phyloP scores from a whole-genome alignment of 1,140 invertebrate species.

The Pomacea maculata region DNA sequence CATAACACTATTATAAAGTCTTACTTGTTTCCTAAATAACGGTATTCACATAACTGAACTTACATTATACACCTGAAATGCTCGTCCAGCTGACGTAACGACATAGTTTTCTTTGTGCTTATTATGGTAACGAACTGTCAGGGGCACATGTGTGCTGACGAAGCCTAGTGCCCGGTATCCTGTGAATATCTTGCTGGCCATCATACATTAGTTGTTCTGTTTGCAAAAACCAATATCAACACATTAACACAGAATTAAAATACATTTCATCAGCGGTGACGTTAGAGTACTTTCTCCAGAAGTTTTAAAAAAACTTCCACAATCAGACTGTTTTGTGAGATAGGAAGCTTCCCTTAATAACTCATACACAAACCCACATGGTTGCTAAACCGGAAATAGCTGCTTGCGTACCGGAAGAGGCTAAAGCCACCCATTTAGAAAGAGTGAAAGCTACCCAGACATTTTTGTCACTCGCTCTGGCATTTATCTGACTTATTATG shows the following conservation, averaged over 20 bases:
- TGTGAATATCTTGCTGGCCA: conserved; percentile 75
- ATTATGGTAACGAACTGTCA: conserved; percentile 84
- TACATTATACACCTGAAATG: conserved; percentile 90
- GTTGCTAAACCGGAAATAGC: no score
- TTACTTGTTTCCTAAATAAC: no score
- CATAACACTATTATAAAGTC: no score
- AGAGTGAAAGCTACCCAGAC: no score
- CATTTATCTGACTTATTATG: no score
- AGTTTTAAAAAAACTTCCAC: neutral
- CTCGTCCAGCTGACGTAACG: conserved; percentile 87
- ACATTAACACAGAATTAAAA: neutral
- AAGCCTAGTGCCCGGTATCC: conserved; percentile 87
- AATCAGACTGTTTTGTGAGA: neutral
- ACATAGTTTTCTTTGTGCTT: conserved; percentile 87
- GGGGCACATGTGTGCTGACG: conserved; percentile 91
- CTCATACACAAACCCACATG: no score
- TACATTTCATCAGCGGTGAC: no score
- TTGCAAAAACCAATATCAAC: neutral
- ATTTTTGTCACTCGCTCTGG: no score
- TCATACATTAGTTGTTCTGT: neutral
- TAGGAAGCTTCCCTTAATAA: no score
- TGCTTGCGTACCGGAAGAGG: no score
- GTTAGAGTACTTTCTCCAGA: no score
- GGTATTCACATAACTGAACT: conserved; percentile 21
- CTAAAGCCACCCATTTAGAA: no score